Evolutionary conservation across 2,888 invertebrate genomes (phyloP), one percentile per base, ranked within the genome.

Genomic region (Seladonia tumulorum): DNA sequence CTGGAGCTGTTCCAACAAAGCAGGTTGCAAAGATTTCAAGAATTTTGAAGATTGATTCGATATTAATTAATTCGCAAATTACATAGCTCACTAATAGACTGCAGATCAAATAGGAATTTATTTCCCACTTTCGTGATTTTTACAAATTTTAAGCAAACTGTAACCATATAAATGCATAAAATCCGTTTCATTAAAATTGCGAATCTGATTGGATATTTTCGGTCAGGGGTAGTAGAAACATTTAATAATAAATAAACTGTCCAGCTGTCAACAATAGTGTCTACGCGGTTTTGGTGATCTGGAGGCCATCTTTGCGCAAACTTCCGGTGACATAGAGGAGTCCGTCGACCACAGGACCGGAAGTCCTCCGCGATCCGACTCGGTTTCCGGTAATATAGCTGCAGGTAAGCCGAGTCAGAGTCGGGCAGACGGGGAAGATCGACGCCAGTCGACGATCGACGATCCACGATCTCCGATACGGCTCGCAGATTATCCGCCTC

Each of bases 351-450:
- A 2, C n/a, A 22, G 45, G 63, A 72, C 79, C 63, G 84, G 79
- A 85, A 84, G 49, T 85, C 63, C 10, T 73, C 42, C 42, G 45
- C 70, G 82, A 70, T 70, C 49, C 35, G 47, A 73, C 66, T 84
- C 71, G 75, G 75, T 85, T 78, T 60, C 25, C n/a, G 35, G 60
- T 53, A 22, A 22, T 53, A 22, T 53, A 53, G 22, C 53, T 53
- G 53, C 25, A 77, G 42, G 87, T 83, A 81, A 87, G 35, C 66
- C 45, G 87, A 83, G 80, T 35, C 12, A 53, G 76, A 71, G 60
- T 45, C 57, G 77, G 42, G 29, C n/a, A 71, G 68, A 45, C 70
- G 42, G 16, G 25, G n/a, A 3, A 45, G 22, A 12, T 70, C 39
- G 47, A 49, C 25, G 63, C 22, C 79, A 49, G 75, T 14, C 29